phyloP scores from a whole-genome alignment of 1,140 invertebrate species.

The Zaprionus lachaisei region DNA sequence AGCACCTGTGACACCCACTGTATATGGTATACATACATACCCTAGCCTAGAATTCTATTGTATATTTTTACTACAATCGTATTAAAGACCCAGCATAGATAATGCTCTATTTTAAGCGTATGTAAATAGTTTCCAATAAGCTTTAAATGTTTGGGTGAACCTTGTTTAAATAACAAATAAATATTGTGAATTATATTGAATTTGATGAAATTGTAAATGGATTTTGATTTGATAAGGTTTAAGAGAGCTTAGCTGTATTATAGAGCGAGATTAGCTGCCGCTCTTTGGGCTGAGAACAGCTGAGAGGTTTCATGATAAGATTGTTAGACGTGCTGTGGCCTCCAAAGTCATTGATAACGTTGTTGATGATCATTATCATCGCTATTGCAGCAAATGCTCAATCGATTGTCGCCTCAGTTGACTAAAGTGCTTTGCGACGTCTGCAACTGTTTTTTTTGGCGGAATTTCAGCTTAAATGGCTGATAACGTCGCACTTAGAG shows the following conservation, averaged over 20 bases:
- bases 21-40: constrained; percentile 1
- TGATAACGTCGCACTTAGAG: neutral
- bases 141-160: constrained; percentile 25
- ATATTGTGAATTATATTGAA: constrained; percentile 38
- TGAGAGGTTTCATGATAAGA: neutral
- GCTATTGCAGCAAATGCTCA: neutral
- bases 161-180: constrained; percentile 26
- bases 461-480: constrained; percentile 1
- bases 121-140: constrained; percentile 42
- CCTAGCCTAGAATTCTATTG: constrained; percentile 30
- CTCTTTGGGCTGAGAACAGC: neutral
- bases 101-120: constrained; percentile 36
- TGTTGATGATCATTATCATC: constrained; percentile 3
- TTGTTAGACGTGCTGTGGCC: neutral
- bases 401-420: neutral
- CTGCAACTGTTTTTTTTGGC: neutral
- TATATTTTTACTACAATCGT: constrained; percentile 39
- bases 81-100: constrained; percentile 42
- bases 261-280: neutral
- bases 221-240: neutral
- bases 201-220: constrained; percentile 7
- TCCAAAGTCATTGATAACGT: neutral
- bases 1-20: constrained; percentile 16
- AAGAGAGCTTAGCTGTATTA: neutral
- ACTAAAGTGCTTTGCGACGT: neutral